Evolutionary conservation across 1,140 invertebrate genomes (phyloP).

Genomic region (Macrosteles quadrilineatus): DNA sequence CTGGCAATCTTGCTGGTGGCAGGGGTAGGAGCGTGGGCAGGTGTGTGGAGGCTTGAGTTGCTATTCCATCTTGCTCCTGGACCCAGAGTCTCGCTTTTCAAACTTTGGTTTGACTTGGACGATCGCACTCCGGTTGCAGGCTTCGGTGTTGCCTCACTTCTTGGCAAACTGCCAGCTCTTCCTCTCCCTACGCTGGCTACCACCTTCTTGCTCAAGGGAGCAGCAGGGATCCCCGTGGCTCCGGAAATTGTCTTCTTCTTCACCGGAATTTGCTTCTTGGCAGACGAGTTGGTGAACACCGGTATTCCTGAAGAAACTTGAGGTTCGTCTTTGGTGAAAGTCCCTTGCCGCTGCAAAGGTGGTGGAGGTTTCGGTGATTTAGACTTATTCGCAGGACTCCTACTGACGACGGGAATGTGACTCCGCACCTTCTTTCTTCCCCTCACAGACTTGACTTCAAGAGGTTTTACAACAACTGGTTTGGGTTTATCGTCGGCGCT

Average conservation of each 20-base stretch:
- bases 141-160: slow-evolving; percentile 18
- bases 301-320: slow-evolving; percentile 35
- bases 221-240: slow-evolving; percentile 42
- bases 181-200: slow-evolving; percentile 33
- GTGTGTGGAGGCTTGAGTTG: slow-evolving; percentile 61
- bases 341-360: slow-evolving; percentile 40
- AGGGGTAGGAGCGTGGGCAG: slow-evolving; percentile 62
- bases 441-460: slow-evolving; percentile 65
- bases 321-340: slow-evolving; percentile 45
- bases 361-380: slow-evolving; percentile 28
- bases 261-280: slow-evolving; percentile 32
- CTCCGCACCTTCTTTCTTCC: slow-evolving; percentile 65
- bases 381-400: slow-evolving; percentile 29
- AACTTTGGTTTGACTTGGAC: slow-evolving; percentile 53
- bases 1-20: slow-evolving; percentile 85
- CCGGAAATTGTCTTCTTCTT: slow-evolving; percentile 17
- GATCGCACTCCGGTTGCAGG: slow-evolving; percentile 37
- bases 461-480: slow-evolving; percentile 62
- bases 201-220: slow-evolving; percentile 33
- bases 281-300: slow-evolving; percentile 15
- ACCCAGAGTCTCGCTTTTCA: slow-evolving; percentile 46
- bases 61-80: slow-evolving; percentile 48
- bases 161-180: slow-evolving; percentile 37
- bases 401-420: slow-evolving; percentile 38
- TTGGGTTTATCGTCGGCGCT: slow-evolving; percentile 52